Base-by-base conservation (phyloP, 2,888 invertebrate species). In the Luperina nickerlii region DNA sequence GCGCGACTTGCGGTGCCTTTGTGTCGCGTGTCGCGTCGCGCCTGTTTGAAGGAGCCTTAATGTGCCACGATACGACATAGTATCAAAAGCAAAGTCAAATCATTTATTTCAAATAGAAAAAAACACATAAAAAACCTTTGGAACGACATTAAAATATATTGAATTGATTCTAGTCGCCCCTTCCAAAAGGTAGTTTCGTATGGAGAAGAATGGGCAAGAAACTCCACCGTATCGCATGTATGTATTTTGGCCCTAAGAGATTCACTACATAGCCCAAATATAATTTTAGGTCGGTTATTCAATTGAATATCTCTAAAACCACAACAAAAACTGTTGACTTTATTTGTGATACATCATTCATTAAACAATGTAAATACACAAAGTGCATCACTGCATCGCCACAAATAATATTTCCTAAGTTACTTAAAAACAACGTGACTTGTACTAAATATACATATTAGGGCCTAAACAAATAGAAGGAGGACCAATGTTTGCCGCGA, bases 391-490 rank as follows among this genome's bases (percentile, higher is more conserved):
- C 27, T 76, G 38, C 38, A 66, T 20, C 1, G 45, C 27, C 8
- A 51, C 62, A 32, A 65, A 51, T 13, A 60, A 45, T 15, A 63
- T 32, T 69, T 57, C 66, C 38, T 24, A 38, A 63, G 65, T 20
- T 69, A 73, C 74, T 57, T 70, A 54, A 66, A 38, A 69, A 45
- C 38, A 66, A 67, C 11, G 45, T 45, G 2, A 45, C 45, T 45
- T 48, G 57, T 68, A 74, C 71, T 82, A 66, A 79, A 62, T 57
- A 83, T 67, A 82, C 71, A 86, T 74, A 54, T 69, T 76, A 79
- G 42, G 67, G 65, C 72, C 80, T 83, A 86, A 85, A 83, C 83
- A 85, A 85, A 83, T 27, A 1, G 20, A 51, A 51, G 54, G 15
- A 11, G 60, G 38, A 60, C 38, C 48, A 62, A 66, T 78, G 68